Percentiles rank a stretch among this genome's conserved stretches.
These are phyloP conservation scores for Neodiprion virginianus DNA, from an alignment of 1,140 invertebrate species.

Conservation along the genomic window DNA sequence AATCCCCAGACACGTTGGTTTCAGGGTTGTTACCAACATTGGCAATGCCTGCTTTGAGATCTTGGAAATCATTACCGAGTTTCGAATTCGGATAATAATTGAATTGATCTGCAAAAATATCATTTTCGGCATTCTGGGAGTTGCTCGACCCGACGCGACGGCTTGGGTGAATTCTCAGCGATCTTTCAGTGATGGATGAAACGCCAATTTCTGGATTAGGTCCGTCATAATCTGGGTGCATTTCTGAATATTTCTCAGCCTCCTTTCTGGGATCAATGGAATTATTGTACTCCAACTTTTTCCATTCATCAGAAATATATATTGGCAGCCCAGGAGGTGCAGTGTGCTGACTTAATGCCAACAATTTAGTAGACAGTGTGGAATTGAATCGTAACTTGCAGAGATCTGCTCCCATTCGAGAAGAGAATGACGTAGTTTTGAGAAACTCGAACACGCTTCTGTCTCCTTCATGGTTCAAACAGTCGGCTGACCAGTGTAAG, in stretches of 20 bases:
- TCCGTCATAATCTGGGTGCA: slow-evolving; percentile 37
- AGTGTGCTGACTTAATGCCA: slow-evolving; percentile 74
- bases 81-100: slow-evolving; percentile 22
- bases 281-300: slow-evolving; percentile 57
- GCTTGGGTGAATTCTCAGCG: slow-evolving; percentile 24
- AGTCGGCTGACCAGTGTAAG: slow-evolving; percentile 77
- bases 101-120: slow-evolving; percentile 12
- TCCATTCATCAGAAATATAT: slow-evolving; percentile 56
- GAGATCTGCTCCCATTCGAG: slow-evolving; percentile 72
- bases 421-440: slow-evolving; percentile 67
- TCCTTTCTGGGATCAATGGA: slow-evolving; percentile 52
- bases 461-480: slow-evolving; percentile 61
- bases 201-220: slow-evolving; percentile 29
- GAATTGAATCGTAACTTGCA: slow-evolving; percentile 78
- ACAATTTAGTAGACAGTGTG: slow-evolving; percentile 69
- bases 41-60: background rate
- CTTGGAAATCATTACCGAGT: slow-evolving; percentile 14
- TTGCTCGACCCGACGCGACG: slow-evolving; percentile 11
- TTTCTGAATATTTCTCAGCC: slow-evolving; percentile 49
- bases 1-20: slow-evolving; percentile 7
- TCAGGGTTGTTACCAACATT: slow-evolving; percentile 3
- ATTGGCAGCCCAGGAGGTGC: slow-evolving; percentile 70
- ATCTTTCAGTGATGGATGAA: slow-evolving; percentile 32
- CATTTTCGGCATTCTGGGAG: slow-evolving; percentile 24
- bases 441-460: slow-evolving; percentile 52